Conservation (phyloP, 2,797 vertebrate genomes). For the Tangara arthus region DNA sequence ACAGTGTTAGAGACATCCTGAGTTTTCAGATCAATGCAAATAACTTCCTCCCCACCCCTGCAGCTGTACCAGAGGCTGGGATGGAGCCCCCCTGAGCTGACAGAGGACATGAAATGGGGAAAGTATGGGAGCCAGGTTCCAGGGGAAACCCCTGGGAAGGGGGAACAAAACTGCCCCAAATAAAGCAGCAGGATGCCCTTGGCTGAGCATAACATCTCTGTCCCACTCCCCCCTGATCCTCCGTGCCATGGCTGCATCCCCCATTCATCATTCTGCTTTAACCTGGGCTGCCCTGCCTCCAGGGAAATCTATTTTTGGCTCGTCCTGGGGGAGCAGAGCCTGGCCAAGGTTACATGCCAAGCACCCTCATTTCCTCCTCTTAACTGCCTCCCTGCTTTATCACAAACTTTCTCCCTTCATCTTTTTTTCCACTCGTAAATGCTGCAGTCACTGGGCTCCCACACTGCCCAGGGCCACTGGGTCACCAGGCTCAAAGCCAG, state of each 20-base stretch:
- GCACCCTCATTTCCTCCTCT: conserved; percentile 23
- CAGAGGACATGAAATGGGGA: rapidly evolving
- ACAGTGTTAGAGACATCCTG: neutral
- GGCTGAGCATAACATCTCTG: neutral
- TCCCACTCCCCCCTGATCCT: rapidly evolving
- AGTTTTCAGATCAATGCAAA: neutral
- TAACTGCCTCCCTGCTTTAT: conserved; percentile 60
- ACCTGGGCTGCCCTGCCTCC: neutral
- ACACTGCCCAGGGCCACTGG: neutral
- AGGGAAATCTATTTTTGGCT: conserved; percentile 22
- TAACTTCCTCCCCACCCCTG: too few species aligned
- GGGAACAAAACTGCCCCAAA: neutral
- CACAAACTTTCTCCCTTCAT: conserved; percentile 16
- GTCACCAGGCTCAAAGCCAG: neutral
- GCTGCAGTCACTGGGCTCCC: neutral
- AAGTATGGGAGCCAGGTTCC: neutral
- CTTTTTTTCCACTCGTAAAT: conserved; percentile 43
- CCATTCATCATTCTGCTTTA: neutral
- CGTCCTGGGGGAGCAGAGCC: neutral
- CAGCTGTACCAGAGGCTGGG: neutral
- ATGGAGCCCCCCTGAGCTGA: neutral
- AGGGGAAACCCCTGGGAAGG: rapidly evolving
- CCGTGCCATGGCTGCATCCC: neutral
- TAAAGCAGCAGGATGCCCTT: neutral
- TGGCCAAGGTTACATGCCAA: neutral